These are phyloP conservation scores for Diadegma fenestrale DNA, from an alignment of 2,888 invertebrate species.

Conservation along the genomic window DNA sequence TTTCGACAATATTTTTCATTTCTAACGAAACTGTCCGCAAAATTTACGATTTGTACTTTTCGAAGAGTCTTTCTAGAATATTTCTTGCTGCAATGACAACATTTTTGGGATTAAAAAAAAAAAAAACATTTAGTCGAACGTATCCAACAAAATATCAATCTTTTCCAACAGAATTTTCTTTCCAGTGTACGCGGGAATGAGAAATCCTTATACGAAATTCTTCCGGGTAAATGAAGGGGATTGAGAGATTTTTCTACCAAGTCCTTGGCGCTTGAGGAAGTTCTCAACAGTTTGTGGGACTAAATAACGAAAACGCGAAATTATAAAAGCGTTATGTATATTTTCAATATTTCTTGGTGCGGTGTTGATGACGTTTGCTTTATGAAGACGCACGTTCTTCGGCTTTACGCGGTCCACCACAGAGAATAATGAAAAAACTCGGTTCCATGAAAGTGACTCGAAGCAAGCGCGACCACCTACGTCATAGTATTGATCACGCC, in stretches of 20 bases:
- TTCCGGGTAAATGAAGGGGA: slow-evolving; percentile 3
- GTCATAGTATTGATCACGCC: slow-evolving; percentile 40
- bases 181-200: too few relatives aligned
- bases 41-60: too few relatives aligned
- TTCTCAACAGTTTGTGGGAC: not conserved
- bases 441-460: slow-evolving; percentile 9
- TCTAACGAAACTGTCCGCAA: too few relatives aligned
- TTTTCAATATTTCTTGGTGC: not conserved
- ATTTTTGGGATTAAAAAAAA: too few relatives aligned
- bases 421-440: slow-evolving; percentile 25
- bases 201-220: slow-evolving; percentile 35
- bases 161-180: too few relatives aligned
- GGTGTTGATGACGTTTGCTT: slow-evolving; percentile 28
- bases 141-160: too few relatives aligned
- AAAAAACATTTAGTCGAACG: too few relatives aligned
- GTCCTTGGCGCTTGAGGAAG: slow-evolving; percentile 21
- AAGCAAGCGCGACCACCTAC: slow-evolving; percentile 51
- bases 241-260: slow-evolving; percentile 24
- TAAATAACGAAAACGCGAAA: slow-evolving; percentile 1
- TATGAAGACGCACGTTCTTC: slow-evolving; percentile 42
- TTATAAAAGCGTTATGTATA: not conserved
- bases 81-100: too few relatives aligned
- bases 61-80: too few relatives aligned
- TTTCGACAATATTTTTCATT: too few relatives aligned
- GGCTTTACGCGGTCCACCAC: not conserved